phyloP scores from a whole-genome alignment of 2,113 vertebrate genomes.

The Cyphomyrus plagiostoma region DNA sequence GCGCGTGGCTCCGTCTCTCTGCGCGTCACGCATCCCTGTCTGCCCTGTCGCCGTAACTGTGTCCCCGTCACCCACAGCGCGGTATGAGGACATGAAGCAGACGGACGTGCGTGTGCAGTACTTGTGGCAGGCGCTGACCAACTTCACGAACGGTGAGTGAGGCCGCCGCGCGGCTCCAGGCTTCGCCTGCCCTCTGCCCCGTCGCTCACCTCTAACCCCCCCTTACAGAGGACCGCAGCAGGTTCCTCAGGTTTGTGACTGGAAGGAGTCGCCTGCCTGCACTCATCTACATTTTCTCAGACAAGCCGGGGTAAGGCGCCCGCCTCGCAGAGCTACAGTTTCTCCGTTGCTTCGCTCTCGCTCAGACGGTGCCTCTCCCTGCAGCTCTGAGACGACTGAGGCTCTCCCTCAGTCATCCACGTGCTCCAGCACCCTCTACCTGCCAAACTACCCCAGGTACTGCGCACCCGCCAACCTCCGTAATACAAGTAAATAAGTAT shows the following conservation, averaged over 20 bases:
- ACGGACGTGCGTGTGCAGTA: constrained; percentile 82
- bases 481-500: neutral
- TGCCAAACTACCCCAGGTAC: constrained; percentile 90
- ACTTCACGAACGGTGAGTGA: constrained; percentile 88
- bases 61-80: constrained; percentile 58
- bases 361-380: constrained; percentile 23
- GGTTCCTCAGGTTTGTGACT: constrained; percentile 93
- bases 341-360: neutral
- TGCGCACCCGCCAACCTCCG: neutral
- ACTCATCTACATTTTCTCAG: constrained; percentile 89
- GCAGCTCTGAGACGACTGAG: constrained; percentile 88
- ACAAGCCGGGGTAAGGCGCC: constrained; percentile 79
- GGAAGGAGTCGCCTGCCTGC: constrained; percentile 94
- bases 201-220: neutral
- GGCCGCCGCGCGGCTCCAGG: neutral
- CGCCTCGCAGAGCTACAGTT: neutral
- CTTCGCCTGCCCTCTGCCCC: neutral
- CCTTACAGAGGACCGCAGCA: constrained; percentile 87
- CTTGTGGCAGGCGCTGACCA: constrained; percentile 92
- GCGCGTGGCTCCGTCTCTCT: constrained; percentile 27
- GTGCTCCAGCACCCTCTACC: constrained; percentile 90
- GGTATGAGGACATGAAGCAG: constrained; percentile 87
- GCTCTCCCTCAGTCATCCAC: constrained; percentile 92
- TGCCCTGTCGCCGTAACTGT: neutral
- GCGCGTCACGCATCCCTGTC: neutral